Conservation (phyloP, 1,140 invertebrate genomes). For the Drosophila malerkotliana region DNA sequence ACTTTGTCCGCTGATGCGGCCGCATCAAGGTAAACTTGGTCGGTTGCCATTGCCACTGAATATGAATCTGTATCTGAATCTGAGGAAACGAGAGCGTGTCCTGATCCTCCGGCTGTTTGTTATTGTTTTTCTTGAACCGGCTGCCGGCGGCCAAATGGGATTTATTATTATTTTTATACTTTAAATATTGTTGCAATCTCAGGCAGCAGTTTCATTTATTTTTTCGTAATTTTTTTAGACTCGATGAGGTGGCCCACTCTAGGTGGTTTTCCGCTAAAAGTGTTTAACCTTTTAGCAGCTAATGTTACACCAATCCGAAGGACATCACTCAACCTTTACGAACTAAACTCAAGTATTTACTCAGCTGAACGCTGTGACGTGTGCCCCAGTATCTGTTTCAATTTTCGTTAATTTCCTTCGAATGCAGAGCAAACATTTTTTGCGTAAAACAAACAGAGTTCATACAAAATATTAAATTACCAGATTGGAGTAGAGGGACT, state of each 20-base stretch:
- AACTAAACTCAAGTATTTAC: slow-evolving; percentile 65
- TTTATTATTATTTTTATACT: slow-evolving; percentile 80
- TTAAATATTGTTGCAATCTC: slow-evolving; percentile 75
- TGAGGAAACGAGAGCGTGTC: slow-evolving; percentile 21
- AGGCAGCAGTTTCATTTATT: slow-evolving; percentile 14
- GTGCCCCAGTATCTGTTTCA: slow-evolving; percentile 60
- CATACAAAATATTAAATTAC: slow-evolving; percentile 73
- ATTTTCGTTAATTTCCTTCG: slow-evolving; percentile 57
- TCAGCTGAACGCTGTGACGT: slow-evolving; percentile 62
- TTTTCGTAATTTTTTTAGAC: slow-evolving; percentile 15
- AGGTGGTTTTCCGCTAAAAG: slow-evolving; percentile 27
- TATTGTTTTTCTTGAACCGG: slow-evolving; percentile 72
- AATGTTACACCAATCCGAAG: slow-evolving; percentile 63
- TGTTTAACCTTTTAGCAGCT: slow-evolving; percentile 71
- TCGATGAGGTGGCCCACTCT: slow-evolving; percentile 18
- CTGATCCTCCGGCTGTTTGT: slow-evolving; percentile 48
- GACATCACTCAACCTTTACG: slow-evolving; percentile 29
- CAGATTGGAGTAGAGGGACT: slow-evolving; percentile 9
- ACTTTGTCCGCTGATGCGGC: slow-evolving; percentile 66
- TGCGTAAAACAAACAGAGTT: slow-evolving; percentile 64
- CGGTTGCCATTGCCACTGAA: slow-evolving; percentile 8
- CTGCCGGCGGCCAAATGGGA: slow-evolving; percentile 70
- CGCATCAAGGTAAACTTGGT: slow-evolving; percentile 80
- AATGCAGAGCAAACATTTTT: slow-evolving; percentile 60
- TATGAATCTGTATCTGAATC: background rate